Evolutionary conservation across 1,140 invertebrate species (phyloP), one percentile per base, ranked within the genome.

Genomic region (Agrilus planipennis): DNA sequence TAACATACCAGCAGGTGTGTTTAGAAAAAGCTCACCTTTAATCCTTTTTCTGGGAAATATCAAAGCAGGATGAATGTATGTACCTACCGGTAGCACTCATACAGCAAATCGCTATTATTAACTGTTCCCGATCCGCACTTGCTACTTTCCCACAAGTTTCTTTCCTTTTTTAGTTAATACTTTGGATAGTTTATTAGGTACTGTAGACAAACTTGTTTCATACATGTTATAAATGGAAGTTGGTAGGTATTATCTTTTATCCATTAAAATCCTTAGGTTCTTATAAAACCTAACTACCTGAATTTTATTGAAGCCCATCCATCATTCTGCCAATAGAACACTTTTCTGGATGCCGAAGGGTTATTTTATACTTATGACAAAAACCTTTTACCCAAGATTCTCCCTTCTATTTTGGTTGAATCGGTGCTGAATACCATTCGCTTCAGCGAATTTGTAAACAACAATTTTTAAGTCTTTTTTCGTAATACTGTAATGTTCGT

Each of bases 21-120:
- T 32, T n/a, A 41, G 12, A 12, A 40, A 29, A 2, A 47, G 27
- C 17, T 45, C 37, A 6, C n/a, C 23, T 27, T 38, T 37, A 49
- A 61, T 61, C 49, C 57, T 58, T 47, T 59, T 45, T 10, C 57
- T 28, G 2, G 44, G 55, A 51, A 65, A 68, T 30, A 63, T 39
- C 18, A 62, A 6, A 5, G 41, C 41, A 21, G 41, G 41, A n/a
- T 34, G 34, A 25, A 43, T 43, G 17, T 43, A 43, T 2, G 11
- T 43, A n/a, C n/a, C n/a, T n/a, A 15, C 41, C 41, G n/a, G 27
- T 30, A 25, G 35, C 16, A 31, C 34, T 38, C 25, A 43, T 21
- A 15, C 34, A 37, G 21, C 34, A 43, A 19, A 43, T 35, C 29
- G 21, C 34, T 21, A 27, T 43, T 34, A 42, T 32, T 10, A 27